Conservation (phyloP, 1,140 invertebrate genomes). For the Drosophila ogumai region DNA sequence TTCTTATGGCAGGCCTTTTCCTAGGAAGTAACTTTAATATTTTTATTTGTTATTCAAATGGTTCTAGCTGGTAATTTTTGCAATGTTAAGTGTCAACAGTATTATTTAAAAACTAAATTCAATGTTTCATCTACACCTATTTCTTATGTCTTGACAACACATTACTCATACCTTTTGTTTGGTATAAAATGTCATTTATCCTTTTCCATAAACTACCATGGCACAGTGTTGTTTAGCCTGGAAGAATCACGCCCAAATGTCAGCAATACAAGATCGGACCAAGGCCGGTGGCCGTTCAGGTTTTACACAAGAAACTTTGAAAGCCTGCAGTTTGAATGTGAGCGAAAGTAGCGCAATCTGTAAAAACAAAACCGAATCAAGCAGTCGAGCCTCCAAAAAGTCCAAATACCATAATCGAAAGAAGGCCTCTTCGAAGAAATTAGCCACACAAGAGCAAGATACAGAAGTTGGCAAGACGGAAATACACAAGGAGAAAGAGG, state of each 20-base stretch:
- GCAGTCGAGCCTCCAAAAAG: neutral
- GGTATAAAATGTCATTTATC: neutral
- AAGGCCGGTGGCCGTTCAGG: neutral
- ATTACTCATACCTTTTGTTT: neutral
- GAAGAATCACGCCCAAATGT: neutral
- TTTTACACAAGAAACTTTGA: neutral
- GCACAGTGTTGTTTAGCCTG: neutral
- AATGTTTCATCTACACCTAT: neutral
- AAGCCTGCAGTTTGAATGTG: neutral
- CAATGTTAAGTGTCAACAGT: neutral
- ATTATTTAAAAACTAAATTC: neutral
- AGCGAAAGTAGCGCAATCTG: too few relatives aligned
- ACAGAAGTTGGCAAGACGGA: neutral
- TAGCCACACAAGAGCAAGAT: neutral
- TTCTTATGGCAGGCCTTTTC: too few relatives aligned
- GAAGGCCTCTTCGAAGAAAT: neutral
- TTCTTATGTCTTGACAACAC: too few relatives aligned
- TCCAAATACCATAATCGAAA: conserved; percentile 13
- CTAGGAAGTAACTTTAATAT: too few relatives aligned
- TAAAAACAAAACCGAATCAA: neutral
- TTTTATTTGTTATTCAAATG: neutral
- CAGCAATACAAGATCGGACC: neutral
- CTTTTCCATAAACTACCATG: neutral
- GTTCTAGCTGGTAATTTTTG: too few relatives aligned
- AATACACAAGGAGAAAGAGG: neutral